A percentile compares a stretch with the other conserved stretches of the same genome.
phyloP scores from a whole-genome alignment of 37 sponge, comb jelly and placozoan species.

The Aplysina aerophoba region DNA sequence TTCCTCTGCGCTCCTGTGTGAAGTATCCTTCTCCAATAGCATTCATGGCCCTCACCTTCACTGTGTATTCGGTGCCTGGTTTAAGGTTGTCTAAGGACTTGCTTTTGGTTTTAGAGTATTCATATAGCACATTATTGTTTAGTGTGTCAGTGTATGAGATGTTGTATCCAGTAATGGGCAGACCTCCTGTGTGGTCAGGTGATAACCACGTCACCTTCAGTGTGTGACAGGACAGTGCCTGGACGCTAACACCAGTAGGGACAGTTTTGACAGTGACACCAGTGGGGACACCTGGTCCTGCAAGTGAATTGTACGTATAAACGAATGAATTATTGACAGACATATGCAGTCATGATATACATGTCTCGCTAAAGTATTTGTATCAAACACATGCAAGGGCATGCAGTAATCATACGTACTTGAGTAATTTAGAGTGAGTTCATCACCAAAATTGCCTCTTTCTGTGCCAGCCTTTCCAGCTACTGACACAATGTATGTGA shows the following conservation, averaged over 20 bases:
- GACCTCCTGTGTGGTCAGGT: conserved; percentile 21
- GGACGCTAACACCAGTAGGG: background rate
- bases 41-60: too few species aligned
- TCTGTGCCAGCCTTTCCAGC: background rate
- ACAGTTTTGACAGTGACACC: too few species aligned
- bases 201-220: background rate
- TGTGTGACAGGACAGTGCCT: background rate
- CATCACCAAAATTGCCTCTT: background rate
- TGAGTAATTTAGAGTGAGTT: background rate
- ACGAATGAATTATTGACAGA: background rate
- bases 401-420: too few species aligned
- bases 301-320: background rate
- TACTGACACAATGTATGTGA: background rate
- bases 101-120: too few species aligned
- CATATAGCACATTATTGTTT: too few species aligned
- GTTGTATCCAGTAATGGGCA: conserved; percentile 8
- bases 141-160: too few species aligned
- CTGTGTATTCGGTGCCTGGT: too few species aligned
- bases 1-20: too few species aligned
- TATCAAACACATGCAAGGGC: background rate
- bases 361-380: background rate
- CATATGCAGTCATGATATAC: too few species aligned
- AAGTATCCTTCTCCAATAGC: too few species aligned
- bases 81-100: too few species aligned
- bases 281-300: too few species aligned